Evolutionary conservation across 1,140 invertebrate genomes (phyloP).

Genomic region (Cyclargus thomasi): DNA sequence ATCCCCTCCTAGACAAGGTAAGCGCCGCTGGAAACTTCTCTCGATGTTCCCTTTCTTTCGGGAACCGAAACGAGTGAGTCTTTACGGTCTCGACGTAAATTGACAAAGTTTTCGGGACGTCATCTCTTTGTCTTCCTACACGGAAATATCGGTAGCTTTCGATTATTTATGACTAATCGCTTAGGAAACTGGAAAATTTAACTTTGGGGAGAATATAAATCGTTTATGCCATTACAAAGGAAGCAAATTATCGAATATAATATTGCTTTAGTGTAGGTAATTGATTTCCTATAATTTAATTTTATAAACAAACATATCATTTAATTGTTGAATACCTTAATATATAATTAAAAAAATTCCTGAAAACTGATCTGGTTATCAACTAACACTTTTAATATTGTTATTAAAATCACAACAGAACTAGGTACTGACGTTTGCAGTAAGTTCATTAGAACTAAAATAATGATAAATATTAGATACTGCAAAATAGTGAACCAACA

Average conservation of each 20-base stretch:
- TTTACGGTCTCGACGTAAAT: constrained; percentile 65
- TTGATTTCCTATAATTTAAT: too few species aligned
- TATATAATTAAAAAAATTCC: too few species aligned
- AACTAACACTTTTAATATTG: too few species aligned
- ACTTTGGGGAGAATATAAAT: constrained; percentile 42
- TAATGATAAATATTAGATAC: too few species aligned
- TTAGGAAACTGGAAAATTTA: constrained; percentile 47
- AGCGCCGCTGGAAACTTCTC: constrained; percentile 70
- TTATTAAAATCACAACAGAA: too few species aligned
- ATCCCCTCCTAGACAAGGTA: constrained; percentile 71
- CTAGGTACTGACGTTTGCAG: too few species aligned
- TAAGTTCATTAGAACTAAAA: too few species aligned
- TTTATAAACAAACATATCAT: too few species aligned
- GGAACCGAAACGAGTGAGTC: constrained; percentile 61
- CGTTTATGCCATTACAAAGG: constrained; percentile 24
- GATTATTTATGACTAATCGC: constrained; percentile 70
- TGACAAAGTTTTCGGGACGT: constrained; percentile 67
- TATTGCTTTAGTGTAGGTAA: constrained; percentile 11
- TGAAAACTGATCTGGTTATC: too few species aligned
- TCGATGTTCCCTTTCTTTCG: constrained; percentile 64
- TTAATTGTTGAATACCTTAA: too few species aligned
- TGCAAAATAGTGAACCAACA: too few species aligned
- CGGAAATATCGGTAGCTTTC: constrained; percentile 58
- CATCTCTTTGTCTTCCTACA: constrained; percentile 65
- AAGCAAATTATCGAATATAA: constrained; percentile 26